phyloP scores from a whole-genome alignment of 2,113 vertebrate genomes.

The Phoxinus phoxinus region DNA sequence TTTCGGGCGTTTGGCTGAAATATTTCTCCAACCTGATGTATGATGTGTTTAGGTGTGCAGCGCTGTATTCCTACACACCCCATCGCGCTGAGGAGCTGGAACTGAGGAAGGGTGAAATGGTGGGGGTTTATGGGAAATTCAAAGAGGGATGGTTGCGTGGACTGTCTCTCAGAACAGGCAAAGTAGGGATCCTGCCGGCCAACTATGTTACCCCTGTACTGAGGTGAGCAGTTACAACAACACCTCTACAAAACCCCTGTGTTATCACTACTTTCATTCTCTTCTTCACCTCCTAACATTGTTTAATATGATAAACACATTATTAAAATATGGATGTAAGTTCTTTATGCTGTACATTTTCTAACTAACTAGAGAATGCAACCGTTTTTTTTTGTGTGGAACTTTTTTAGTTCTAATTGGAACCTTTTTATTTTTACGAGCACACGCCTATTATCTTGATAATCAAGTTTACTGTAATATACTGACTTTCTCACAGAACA shows the following conservation, averaged over 20 bases:
- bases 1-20: background rate
- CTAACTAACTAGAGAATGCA: background rate
- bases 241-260: background rate
- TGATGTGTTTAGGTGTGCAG: conserved; percentile 80
- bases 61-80: conserved; percentile 84
- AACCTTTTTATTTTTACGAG: background rate
- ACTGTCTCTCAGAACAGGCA: conserved; percentile 87
- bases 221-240: conserved; percentile 76
- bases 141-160: conserved; percentile 93
- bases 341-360: background rate
- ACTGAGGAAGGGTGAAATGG: conserved; percentile 90
- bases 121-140: conserved; percentile 88
- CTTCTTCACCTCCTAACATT: background rate
- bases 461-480: conserved; percentile 14
- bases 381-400: background rate
- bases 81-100: conserved; percentile 85
- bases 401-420: background rate
- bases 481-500: conserved; percentile 68
- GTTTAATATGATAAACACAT: background rate
- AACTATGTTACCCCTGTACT: conserved; percentile 89
- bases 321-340: background rate
- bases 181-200: conserved; percentile 88
- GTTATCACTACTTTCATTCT: background rate
- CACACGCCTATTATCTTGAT: background rate
- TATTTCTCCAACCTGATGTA: background rate